Evolutionary conservation across 2,888 invertebrate species (phyloP), one percentile per base, ranked within the genome.

Genomic region (Meghimatium bilineatum): DNA sequence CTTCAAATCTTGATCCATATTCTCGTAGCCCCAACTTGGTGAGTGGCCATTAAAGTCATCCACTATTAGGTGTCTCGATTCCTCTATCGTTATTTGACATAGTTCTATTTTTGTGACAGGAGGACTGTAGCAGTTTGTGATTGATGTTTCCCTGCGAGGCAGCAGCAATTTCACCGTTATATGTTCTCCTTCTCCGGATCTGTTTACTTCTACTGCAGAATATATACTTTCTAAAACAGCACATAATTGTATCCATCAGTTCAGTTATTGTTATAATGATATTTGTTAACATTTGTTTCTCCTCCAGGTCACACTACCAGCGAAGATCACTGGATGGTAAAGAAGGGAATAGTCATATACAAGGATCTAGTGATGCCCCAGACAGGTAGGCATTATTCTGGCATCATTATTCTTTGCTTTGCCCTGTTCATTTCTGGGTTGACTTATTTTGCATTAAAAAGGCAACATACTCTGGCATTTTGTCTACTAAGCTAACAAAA

Each of bases 221-320:
- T n/a, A n/a, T 56, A 20, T 20, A 56, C 20, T 14, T 20, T 56
- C 20, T 56, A 56, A 20, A 14, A 56, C 56, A 56, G 23, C 56
- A 56, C 56, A 56, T 56, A 56, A 44, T 44, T 44, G 5, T 44
- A 44, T 44, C 56, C 17, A 20, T 56, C 3, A 14, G 23, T 56
- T 44, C 12, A 5, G 5, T 44, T 44, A 44, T 44, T 44, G 12
- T 44, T 5, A 44, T 12, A 44, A 44, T 44, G 44, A 44, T 44
- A 44, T 8, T 44, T 44, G 44, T 12, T 44, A 44, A 44, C 44
- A 44, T 44, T 8, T 44, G 44, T 44, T 5, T n/a, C n/a, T 63
- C 8, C 81, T 87, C 29, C 86, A 93, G 93, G 89, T 92, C 91
- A 85, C 93, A 93, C 83, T 92, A 93, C 86, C 92, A 92, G 85